Evolutionary conservation across 2,113 vertebrate genomes (phyloP).

Genomic region (Erpornis zantholeuca): DNA sequence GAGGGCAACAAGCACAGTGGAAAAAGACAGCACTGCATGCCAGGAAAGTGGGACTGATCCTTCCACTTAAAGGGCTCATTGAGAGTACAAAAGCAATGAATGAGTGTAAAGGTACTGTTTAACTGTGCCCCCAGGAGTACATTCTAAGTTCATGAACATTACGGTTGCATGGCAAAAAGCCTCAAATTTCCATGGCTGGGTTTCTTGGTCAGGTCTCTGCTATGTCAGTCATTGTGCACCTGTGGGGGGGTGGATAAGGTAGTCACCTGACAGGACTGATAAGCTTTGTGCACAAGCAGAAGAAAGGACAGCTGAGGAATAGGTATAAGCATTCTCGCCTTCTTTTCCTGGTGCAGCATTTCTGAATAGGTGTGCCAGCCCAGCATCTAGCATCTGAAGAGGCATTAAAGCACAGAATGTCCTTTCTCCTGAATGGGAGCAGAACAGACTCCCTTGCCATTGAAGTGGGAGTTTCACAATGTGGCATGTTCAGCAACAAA

Average conservation of each 20-base stretch:
- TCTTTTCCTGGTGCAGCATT: neutral
- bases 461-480: neutral
- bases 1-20: neutral
- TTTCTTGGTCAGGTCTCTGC: neutral
- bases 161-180: neutral
- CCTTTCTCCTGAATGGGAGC: neutral
- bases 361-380: neutral
- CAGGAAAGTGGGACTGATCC: neutral
- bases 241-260: neutral
- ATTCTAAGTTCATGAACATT: neutral
- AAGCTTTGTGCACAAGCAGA: neutral
- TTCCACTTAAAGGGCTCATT: neutral
- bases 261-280: accelerated
- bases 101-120: neutral
- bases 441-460: neutral
- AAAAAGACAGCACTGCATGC: neutral
- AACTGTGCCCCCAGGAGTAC: neutral
- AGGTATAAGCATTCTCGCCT: neutral
- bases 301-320: neutral
- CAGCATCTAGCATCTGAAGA: neutral
- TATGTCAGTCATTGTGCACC: neutral
- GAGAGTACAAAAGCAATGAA: neutral
- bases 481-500: neutral
- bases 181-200: neutral
- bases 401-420: neutral